Evolutionary conservation across 2,888 invertebrate species (phyloP).

Genomic region (Eupelmus urozonus): DNA sequence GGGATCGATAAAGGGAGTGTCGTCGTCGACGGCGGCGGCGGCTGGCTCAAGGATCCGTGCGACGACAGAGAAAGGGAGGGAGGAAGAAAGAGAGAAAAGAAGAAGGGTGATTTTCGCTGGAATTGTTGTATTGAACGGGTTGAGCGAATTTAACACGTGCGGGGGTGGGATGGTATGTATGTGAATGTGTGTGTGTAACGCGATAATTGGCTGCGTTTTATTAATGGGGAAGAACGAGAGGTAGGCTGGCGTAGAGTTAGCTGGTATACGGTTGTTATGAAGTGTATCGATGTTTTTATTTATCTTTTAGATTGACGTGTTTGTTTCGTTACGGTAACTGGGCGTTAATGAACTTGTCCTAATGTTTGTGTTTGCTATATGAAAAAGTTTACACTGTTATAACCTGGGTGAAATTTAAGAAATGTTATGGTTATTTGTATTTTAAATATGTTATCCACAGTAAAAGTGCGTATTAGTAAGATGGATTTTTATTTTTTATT

Average conservation of each 20-base stretch:
- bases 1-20: constrained; percentile 76
- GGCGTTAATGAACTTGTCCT: too few species aligned
- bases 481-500: too few species aligned
- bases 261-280: not conserved
- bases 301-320: too few species aligned
- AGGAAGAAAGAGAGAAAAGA: not conserved
- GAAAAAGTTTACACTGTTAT: too few species aligned
- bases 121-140: constrained; percentile 47
- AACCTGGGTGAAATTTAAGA: too few species aligned
- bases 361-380: too few species aligned
- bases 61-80: not conserved
- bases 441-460: too few species aligned
- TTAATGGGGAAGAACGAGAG: too few species aligned
- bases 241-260: not conserved
- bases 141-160: constrained; percentile 14
- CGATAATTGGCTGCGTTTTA: constrained; percentile 39
- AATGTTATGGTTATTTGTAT: too few species aligned
- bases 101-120: constrained; percentile 35
- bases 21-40: constrained; percentile 57
- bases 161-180: not conserved
- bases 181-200: constrained; percentile 19
- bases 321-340: too few species aligned
- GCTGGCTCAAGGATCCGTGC: not conserved
- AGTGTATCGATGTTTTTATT: too few species aligned
- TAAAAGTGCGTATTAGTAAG: too few species aligned